Base-by-base conservation (phyloP, 2,113 vertebrate genomes). In the Nothobranchius furzeri region DNA sequence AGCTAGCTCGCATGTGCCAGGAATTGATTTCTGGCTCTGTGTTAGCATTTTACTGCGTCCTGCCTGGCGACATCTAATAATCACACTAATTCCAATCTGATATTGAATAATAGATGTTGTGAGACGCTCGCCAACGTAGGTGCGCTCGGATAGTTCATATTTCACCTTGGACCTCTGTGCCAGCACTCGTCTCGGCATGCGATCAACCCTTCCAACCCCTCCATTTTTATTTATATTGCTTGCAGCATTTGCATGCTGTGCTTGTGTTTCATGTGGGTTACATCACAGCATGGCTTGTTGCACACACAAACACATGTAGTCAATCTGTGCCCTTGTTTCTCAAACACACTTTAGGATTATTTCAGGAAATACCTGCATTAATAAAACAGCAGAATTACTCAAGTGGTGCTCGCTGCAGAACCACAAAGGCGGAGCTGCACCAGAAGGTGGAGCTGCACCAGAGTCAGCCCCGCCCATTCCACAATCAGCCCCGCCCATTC, bases 211-310 rank as follows among this genome's bases (percentile, higher is more conserved):
- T 9, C 52, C 61, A 15, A 17, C 20, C 64, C 20, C 47, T 51
- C 13, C 64, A 64, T 75, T 56, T 66, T 66, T 78, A 30, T 45
- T 61, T 70, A 57, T 68, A 60, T 74, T 60, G 59, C 82, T 84
- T 49, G 52, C 59, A 79, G 85, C 64, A 58, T 85, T 64, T 82
- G 75, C 64, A 71, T 62, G 60, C 81, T 64, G 81, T 62, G 78
- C 82, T 60, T 73, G 53, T 83, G 89, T 91, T 91, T 89, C 84
- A 89, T 83, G 76, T 79, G 82, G 85, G 87, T 91, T 89, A 89
- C 83, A 90, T 90, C 89, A 89, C 87, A 86, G 80, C 85, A 75
- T 36, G 68, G 72, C 72, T 90, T 76, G 79, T 85, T 70, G 63
- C 58, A 73, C 56, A 56, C 40, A 60, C 60, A 48, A 37, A 63